Evolutionary conservation across 2,888 invertebrate species (phyloP).

Genomic region (Iphiclides podalirius): DNA sequence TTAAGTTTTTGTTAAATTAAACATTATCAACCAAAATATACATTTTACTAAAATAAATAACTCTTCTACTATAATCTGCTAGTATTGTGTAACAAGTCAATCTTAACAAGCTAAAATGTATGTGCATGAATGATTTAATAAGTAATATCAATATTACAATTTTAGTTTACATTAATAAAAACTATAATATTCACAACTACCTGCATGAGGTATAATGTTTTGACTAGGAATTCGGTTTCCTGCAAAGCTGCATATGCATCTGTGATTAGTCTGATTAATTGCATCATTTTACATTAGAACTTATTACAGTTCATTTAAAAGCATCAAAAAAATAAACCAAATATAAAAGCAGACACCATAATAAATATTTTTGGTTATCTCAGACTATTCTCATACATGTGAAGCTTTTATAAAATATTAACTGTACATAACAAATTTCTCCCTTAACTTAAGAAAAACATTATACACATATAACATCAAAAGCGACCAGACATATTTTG

Average conservation of each 20-base stretch:
- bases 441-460: slow-evolving; percentile 47
- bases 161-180: not conserved
- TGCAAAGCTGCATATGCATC: not conserved
- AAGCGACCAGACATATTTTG: slow-evolving; percentile 60
- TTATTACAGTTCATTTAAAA: slow-evolving; percentile 5
- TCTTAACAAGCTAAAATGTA: not conserved
- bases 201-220: slow-evolving; percentile 2
- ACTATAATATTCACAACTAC: slow-evolving; percentile 20
- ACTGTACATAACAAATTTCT: slow-evolving; percentile 35
- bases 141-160: no score
- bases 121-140: not conserved
- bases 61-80: not conserved
- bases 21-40: slow-evolving; percentile 5
- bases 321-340: slow-evolving; percentile 3
- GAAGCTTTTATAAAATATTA: slow-evolving; percentile 7
- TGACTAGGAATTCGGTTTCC: slow-evolving; percentile 6
- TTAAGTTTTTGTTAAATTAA: slow-evolving; percentile 20
- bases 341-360: slow-evolving; percentile 11
- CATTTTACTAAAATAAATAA: not conserved
- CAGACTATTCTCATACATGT: slow-evolving; percentile 14
- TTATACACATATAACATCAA: slow-evolving; percentile 59
- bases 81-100: not conserved
- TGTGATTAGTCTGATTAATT: not conserved
- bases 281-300: slow-evolving; percentile 6
- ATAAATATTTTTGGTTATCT: slow-evolving; percentile 35